Percentiles rank a stretch among this genome's conserved stretches.
Conservation (phyloP, 30 jellyfish, hydroid and myxozoan genomes). For the Turritopsis dohrnii region DNA sequence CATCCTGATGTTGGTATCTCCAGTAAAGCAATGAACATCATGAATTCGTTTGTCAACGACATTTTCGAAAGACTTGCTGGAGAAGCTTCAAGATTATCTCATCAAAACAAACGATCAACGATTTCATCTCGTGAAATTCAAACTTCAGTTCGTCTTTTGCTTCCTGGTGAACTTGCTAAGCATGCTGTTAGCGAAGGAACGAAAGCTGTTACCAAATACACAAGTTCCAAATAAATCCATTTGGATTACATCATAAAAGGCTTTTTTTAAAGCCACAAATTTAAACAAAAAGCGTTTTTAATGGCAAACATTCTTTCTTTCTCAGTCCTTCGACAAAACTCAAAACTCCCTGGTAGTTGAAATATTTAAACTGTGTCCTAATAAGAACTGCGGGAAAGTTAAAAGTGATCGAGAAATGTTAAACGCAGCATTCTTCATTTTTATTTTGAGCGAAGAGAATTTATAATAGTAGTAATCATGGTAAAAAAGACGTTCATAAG, state of each 20-base stretch:
- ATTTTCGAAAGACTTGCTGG: constrained; percentile 95
- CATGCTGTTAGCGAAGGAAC: constrained; percentile 98
- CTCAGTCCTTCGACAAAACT: no score
- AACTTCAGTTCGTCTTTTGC: constrained; percentile 85
- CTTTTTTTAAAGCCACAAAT: constrained; percentile 21
- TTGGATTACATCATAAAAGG: not conserved
- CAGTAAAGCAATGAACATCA: constrained; percentile 94
- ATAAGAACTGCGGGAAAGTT: no score
- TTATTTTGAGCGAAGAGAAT: no score
- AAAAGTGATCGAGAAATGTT: no score
- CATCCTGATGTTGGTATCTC: constrained; percentile 96
- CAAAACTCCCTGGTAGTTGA: no score
- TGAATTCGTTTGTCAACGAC: constrained; percentile 93
- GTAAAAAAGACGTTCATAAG: no score
- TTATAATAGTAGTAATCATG: no score
- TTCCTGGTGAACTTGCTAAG: constrained; percentile 93
- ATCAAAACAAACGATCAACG: constrained; percentile 76
- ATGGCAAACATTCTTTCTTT: no score
- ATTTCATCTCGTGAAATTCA: constrained; percentile 84
- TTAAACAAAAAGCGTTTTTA: no score
- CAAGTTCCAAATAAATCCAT: constrained; percentile 54
- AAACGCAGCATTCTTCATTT: no score
- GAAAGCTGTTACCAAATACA: constrained; percentile 94
- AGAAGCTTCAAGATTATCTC: constrained; percentile 93
- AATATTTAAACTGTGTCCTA: no score